These are phyloP conservation scores for Ramphastos sulfuratus DNA, from an alignment of 2,113 vertebrate genomes.

Conservation along the genomic window DNA sequence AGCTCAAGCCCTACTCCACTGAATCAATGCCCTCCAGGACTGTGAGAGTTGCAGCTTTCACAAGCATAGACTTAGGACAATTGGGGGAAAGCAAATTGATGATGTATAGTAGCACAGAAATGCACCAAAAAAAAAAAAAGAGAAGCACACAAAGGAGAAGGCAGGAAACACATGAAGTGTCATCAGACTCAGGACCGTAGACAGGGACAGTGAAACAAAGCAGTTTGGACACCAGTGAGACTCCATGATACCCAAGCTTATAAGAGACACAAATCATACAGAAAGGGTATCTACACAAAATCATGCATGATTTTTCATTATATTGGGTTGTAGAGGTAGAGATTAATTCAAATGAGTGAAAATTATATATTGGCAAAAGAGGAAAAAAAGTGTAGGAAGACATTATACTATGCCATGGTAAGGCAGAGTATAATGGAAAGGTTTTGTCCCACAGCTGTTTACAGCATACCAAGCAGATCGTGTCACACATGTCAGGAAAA, in stretches of 20 bases:
- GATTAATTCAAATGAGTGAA: neutral
- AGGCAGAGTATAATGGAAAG: neutral
- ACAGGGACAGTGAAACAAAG: neutral
- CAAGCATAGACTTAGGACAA: neutral
- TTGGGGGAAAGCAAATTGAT: neutral
- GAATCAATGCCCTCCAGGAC: slow-evolving; percentile 25
- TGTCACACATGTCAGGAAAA: neutral
- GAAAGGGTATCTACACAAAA: neutral
- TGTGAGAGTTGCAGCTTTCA: neutral
- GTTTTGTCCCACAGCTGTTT: neutral
- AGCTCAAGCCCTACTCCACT: slow-evolving; percentile 46
- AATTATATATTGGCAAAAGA: neutral
- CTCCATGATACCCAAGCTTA: neutral
- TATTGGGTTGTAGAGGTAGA: neutral
- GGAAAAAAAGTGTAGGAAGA: neutral
- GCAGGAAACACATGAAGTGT: neutral
- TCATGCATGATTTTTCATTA: neutral
- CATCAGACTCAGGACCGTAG: neutral
- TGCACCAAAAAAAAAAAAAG: neutral
- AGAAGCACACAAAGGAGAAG: neutral
- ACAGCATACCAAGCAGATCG: neutral
- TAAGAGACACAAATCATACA: neutral
- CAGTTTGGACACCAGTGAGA: neutral
- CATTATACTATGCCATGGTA: neutral
- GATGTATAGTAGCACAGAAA: neutral